Percentiles rank a stretch among this genome's conserved stretches.
These are phyloP conservation scores for Ptycholaimellus sp. DNA, from an alignment of 2,888 invertebrate species.

Conservation along the genomic window DNA sequence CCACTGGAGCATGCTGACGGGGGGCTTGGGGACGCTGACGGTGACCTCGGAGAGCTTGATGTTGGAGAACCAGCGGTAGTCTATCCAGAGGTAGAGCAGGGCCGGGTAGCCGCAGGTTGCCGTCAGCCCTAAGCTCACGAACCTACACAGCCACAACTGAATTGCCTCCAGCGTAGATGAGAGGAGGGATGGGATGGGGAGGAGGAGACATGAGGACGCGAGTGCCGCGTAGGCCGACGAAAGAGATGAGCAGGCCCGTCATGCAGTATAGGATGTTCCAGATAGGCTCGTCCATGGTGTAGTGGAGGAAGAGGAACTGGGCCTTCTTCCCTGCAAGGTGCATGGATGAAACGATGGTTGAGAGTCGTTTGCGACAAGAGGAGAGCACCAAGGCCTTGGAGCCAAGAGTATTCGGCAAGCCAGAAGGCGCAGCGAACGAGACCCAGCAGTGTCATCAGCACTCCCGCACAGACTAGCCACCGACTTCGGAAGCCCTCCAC, in stretches of 20 bases:
- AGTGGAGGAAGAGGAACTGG: constrained; percentile 4
- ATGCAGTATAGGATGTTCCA: constrained; percentile 1
- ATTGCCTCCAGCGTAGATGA: no score
- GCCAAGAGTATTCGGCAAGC: no score
- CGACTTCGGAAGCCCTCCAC: no score
- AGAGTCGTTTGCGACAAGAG: no score
- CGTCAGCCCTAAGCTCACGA: background rate
- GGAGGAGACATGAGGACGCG: background rate
- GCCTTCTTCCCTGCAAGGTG: no score
- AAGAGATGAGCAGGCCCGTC: background rate
- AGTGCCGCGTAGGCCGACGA: background rate
- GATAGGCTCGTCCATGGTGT: constrained; percentile 6
- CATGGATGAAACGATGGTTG: no score
- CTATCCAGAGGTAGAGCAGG: constrained; percentile 3
- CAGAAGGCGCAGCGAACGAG: no score
- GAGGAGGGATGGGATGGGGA: background rate
- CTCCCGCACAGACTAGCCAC: no score
- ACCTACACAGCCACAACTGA: no score
- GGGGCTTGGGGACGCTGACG: constrained; percentile 2
- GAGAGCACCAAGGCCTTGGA: no score
- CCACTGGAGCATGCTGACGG: background rate
- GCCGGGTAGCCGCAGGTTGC: background rate
- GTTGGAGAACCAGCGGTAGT: constrained; percentile 4
- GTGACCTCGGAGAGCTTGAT: constrained; percentile 2
- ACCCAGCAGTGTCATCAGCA: no score